Evolutionary conservation across 2,113 vertebrate species (phyloP).

Genomic region (Panthera tigris): DNA sequence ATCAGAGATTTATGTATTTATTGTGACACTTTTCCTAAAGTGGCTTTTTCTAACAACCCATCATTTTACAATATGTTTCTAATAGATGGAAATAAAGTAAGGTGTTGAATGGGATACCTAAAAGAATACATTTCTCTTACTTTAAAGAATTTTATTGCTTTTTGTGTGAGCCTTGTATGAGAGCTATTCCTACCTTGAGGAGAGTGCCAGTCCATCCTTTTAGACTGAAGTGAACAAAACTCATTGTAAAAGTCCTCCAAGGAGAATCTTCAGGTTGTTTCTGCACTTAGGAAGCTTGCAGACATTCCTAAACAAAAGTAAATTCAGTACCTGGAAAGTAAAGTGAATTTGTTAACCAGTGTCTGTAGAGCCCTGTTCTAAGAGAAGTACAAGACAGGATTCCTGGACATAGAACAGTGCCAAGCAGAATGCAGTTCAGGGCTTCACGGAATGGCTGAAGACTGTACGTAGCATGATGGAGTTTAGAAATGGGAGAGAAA

Average conservation of each 20-base stretch:
- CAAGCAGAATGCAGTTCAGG: not conserved
- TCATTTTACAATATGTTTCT: not conserved
- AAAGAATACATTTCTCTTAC: not conserved
- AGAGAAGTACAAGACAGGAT: not conserved
- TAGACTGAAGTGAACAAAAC: not conserved
- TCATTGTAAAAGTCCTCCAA: not conserved
- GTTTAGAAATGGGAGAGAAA: not conserved
- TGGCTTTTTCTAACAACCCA: not conserved
- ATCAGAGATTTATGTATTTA: not conserved
- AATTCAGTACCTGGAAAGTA: constrained; percentile 3
- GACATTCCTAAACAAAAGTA: constrained; percentile 26
- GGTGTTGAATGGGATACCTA: not conserved
- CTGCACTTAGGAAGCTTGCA: not conserved
- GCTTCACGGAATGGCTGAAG: not conserved
- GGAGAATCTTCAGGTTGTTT: constrained; percentile 25
- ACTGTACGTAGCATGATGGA: not conserved
- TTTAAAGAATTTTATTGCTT: not conserved
- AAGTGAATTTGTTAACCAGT: not conserved
- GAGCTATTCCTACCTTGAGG: not conserved
- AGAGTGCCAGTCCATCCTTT: not conserved
- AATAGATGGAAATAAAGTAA: not conserved
- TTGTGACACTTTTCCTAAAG: not conserved
- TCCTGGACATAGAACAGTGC: not conserved
- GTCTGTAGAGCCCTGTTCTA: not conserved
- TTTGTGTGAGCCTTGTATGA: not conserved